Evolutionary conservation across 1,140 invertebrate genomes (phyloP).

Genomic region (Aphaenogaster rudis): DNA sequence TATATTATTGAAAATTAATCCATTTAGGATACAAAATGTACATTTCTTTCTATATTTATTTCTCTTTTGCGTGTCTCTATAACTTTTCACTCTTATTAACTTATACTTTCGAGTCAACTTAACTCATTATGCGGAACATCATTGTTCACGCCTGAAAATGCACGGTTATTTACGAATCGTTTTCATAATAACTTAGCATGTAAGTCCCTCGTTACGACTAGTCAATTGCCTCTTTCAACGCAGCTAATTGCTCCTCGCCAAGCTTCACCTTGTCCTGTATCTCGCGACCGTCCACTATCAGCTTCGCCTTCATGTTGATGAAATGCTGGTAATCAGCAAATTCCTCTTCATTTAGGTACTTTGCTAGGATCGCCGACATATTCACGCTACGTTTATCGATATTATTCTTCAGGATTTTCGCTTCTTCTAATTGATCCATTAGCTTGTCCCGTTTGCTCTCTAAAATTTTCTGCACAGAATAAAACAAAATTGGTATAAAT

Average conservation of each 20-base stretch:
- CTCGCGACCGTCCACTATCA: slow-evolving; percentile 94
- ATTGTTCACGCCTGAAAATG: slow-evolving; percentile 40
- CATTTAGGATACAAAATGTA: neutral
- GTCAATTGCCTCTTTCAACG: slow-evolving; percentile 91
- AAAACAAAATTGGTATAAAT: neutral
- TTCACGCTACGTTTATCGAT: slow-evolving; percentile 94
- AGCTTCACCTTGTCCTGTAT: slow-evolving; percentile 95
- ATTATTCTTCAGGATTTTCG: slow-evolving; percentile 93
- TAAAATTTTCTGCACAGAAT: slow-evolving; percentile 90
- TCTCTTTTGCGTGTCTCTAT: slow-evolving; percentile 33
- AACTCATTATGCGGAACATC: slow-evolving; percentile 6
- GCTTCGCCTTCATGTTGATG: slow-evolving; percentile 96
- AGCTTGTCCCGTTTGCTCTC: slow-evolving; percentile 93
- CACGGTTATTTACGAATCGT: slow-evolving; percentile 39
- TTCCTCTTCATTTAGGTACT: slow-evolving; percentile 92
- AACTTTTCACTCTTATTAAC: slow-evolving; percentile 47
- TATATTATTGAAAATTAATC: neutral
- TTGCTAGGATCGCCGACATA: slow-evolving; percentile 91
- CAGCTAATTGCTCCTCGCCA: slow-evolving; percentile 94
- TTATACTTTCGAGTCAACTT: slow-evolving; percentile 4
- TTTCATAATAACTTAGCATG: slow-evolving; percentile 57
- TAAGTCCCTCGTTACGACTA: slow-evolving; percentile 76
- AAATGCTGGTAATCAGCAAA: slow-evolving; percentile 95
- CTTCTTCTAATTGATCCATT: slow-evolving; percentile 93
- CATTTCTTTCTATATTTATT: slow-evolving; percentile 13